Percentiles rank a stretch among this genome's conserved stretches.
Conservation (phyloP, 2,113 vertebrate genomes). For the Pogonocichla stellata region DNA sequence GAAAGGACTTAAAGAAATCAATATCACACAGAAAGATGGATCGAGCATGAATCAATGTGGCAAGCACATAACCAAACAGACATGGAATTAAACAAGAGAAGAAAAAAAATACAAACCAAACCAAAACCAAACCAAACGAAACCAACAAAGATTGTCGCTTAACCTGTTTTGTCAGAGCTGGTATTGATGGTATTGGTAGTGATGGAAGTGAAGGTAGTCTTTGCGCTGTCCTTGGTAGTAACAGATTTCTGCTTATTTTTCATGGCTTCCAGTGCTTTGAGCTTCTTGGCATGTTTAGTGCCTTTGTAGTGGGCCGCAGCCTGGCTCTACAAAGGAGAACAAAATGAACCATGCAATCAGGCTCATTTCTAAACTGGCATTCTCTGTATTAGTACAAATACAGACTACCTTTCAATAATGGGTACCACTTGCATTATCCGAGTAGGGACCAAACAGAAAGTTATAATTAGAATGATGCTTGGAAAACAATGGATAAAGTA, state of each 20-base stretch:
- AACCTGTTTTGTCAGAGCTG: constrained; percentile 90
- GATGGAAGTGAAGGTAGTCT: constrained; percentile 86
- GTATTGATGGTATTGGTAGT: constrained; percentile 83
- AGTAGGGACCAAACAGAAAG: constrained; percentile 20
- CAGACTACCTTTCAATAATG: constrained; percentile 81
- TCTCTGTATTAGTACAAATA: constrained; percentile 82
- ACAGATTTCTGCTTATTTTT: constrained; percentile 94
- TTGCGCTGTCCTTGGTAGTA: constrained; percentile 85
- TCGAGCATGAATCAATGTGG: constrained; percentile 56
- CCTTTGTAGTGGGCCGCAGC: constrained; percentile 99
- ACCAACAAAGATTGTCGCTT: constrained; percentile 74
- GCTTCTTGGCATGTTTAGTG: constrained; percentile 99
- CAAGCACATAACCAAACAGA: constrained; percentile 62
- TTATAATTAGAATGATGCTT: constrained; percentile 68
- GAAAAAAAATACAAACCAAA: neutral
- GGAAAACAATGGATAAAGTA: constrained; percentile 11
- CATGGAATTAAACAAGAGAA: constrained; percentile 42
- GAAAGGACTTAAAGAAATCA: constrained; percentile 13
- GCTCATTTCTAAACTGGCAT: constrained; percentile 81
- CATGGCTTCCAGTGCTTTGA: constrained; percentile 94
- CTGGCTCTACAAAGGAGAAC: constrained; percentile 94
- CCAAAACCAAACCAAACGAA: neutral
- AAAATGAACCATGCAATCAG: constrained; percentile 85
- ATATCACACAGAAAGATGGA: constrained; percentile 60
- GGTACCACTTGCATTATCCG: constrained; percentile 70